Percentiles rank a stretch among this genome's conserved stretches.
Conservation (phyloP, 2,888 invertebrate species). For the Dastarcus helophoroides region DNA sequence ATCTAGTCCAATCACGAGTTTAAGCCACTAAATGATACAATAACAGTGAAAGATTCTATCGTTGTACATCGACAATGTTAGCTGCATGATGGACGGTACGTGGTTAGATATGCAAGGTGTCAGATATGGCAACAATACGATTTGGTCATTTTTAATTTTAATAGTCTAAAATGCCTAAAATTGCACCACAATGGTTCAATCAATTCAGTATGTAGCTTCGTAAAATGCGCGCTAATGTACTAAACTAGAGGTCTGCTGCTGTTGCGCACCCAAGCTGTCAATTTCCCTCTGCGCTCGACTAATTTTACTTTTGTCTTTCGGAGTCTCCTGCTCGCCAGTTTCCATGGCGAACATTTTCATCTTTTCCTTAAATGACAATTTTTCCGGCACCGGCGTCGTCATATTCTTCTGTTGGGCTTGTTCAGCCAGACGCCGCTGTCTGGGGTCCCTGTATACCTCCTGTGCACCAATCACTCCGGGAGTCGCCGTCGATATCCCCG, state of each 20-base stretch:
- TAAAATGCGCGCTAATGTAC: slow-evolving; percentile 21
- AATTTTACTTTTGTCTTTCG: slow-evolving; percentile 91
- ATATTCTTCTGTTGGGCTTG: slow-evolving; percentile 51
- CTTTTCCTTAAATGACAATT: slow-evolving; percentile 94
- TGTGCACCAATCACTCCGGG: slow-evolving; percentile 97
- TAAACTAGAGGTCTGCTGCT: slow-evolving; percentile 19
- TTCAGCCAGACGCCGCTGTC: slow-evolving; percentile 76
- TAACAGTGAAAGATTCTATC: slow-evolving; percentile 14
- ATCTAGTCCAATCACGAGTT: slow-evolving; percentile 19
- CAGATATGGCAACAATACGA: too few relatives aligned
- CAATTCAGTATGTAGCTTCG: slow-evolving; percentile 3
- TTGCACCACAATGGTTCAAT: too few relatives aligned
- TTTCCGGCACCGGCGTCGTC: slow-evolving; percentile 70
- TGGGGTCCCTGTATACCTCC: slow-evolving; percentile 94
- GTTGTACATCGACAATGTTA: slow-evolving; percentile 18
- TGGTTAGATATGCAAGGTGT: too few relatives aligned
- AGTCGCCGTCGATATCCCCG: slow-evolving; percentile 49
- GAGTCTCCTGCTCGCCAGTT: slow-evolving; percentile 85
- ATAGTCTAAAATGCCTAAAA: too few relatives aligned
- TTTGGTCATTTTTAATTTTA: too few relatives aligned
- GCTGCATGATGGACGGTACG: slow-evolving; percentile 26
- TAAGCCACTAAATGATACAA: slow-evolving; percentile 21
- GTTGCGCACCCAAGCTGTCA: slow-evolving; percentile 51
- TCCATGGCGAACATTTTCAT: slow-evolving; percentile 99
- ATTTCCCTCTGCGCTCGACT: slow-evolving; percentile 92